Evolutionary conservation across 1,140 invertebrate genomes (phyloP).

Genomic region (Trichonephila clavata): DNA sequence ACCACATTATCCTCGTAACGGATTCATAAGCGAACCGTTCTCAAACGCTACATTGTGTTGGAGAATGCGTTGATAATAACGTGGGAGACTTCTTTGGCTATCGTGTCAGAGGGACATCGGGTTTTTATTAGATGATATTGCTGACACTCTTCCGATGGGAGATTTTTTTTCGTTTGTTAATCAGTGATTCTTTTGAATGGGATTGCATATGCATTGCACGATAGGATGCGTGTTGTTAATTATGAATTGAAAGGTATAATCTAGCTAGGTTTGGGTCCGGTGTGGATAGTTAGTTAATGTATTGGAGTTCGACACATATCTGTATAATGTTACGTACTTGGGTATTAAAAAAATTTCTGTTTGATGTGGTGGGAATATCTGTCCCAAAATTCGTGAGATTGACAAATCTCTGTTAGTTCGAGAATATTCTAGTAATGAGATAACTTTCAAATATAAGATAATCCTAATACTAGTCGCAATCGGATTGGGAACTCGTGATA

Average conservation of each 20-base stretch:
- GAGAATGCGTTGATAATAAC: constrained; percentile 41
- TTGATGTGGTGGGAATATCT: background rate
- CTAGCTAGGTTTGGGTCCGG: background rate
- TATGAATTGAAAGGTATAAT: background rate
- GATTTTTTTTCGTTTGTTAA: background rate
- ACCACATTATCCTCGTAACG: constrained; percentile 47
- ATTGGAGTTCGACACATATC: background rate
- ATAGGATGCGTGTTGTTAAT: background rate
- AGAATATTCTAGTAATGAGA: background rate
- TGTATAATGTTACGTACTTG: background rate
- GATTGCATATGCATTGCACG: background rate
- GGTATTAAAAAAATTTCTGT: no score
- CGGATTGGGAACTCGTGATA: no score
- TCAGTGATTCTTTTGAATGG: background rate
- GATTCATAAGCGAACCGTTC: constrained; percentile 21
- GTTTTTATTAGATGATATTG: constrained; percentile 27
- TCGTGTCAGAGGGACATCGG: constrained; percentile 59
- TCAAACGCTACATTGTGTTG: constrained; percentile 54
- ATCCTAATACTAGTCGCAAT: no score
- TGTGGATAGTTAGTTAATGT: background rate
- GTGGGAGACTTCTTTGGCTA: constrained; percentile 53
- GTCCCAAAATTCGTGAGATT: background rate
- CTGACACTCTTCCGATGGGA: constrained; percentile 33
- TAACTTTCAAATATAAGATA: no score
- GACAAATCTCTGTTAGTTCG: background rate